These are phyloP conservation scores for Eudemis profundana DNA, from an alignment of 2,888 invertebrate species.

Conservation along the genomic window DNA sequence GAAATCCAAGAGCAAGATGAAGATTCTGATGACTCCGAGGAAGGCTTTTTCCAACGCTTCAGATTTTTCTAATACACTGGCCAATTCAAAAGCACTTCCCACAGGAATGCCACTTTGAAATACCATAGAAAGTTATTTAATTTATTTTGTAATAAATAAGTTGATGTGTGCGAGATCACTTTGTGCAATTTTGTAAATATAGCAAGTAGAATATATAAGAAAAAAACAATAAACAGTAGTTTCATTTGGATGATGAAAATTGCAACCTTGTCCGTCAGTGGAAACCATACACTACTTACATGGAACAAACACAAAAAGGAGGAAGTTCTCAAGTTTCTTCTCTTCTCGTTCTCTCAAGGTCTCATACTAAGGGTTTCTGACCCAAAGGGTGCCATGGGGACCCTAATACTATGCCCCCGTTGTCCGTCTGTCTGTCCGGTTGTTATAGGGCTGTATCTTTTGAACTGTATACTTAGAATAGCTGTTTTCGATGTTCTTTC, in stretches of 20 bases:
- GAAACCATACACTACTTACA: too few relatives aligned
- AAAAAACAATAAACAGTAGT: neutral
- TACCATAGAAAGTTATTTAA: slow-evolving; percentile 50
- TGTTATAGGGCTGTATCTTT: too few relatives aligned
- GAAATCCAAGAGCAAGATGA: slow-evolving; percentile 24
- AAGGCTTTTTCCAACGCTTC: slow-evolving; percentile 21
- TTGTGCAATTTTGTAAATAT: slow-evolving; percentile 84
- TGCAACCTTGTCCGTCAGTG: too few relatives aligned
- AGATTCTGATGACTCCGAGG: slow-evolving; percentile 27
- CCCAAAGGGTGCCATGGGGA: too few relatives aligned
- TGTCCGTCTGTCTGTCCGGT: too few relatives aligned
- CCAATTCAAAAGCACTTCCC: slow-evolving; percentile 59
- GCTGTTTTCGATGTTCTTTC: too few relatives aligned
- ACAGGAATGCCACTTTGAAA: slow-evolving; percentile 62
- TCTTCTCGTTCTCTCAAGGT: too few relatives aligned
- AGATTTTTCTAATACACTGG: slow-evolving; percentile 35
- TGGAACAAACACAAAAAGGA: too few relatives aligned
- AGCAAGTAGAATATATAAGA: slow-evolving; percentile 42
- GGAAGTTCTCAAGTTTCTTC: too few relatives aligned
- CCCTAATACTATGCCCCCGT: too few relatives aligned
- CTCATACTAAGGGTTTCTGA: too few relatives aligned
- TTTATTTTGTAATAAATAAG: slow-evolving; percentile 53
- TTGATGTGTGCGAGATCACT: slow-evolving; percentile 62
- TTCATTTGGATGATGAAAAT: neutral
- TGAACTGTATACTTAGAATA: too few relatives aligned